Conservation (phyloP, 1,140 invertebrate species). For the Bombus confusus region DNA sequence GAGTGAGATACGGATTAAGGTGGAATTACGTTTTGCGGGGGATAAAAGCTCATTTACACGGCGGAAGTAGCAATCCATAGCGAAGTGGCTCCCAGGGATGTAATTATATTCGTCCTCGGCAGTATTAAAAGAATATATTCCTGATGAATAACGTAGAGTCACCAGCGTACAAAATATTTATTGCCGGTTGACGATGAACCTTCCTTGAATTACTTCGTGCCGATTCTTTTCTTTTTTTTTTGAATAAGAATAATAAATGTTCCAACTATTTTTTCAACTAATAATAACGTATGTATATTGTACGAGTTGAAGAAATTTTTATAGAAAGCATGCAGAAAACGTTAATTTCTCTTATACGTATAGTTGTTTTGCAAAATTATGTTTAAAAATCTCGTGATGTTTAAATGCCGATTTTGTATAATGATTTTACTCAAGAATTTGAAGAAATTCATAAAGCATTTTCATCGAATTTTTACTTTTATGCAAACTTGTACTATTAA, state of each 20-base stretch:
- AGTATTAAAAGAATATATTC: conserved; percentile 27
- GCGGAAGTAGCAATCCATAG: conserved; percentile 12
- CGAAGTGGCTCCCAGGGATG: conserved; percentile 9
- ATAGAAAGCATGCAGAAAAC: background rate
- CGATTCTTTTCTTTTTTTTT: background rate
- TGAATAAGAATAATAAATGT: too few species aligned
- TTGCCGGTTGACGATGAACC: background rate
- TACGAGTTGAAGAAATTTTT: background rate
- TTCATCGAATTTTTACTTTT: background rate
- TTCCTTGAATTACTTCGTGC: background rate
- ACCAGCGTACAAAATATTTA: background rate
- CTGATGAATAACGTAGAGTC: background rate
- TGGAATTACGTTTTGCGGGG: conserved; percentile 1
- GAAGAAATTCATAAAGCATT: conserved; percentile 13
- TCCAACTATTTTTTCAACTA: too few species aligned
- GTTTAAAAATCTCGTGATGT: background rate
- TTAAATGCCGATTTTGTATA: background rate
- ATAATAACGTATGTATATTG: background rate
- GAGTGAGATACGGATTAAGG: conserved; percentile 3
- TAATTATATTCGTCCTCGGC: conserved; percentile 8
- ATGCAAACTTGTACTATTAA: background rate
- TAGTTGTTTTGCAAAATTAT: background rate
- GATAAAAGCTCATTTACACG: conserved; percentile 22
- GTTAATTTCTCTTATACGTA: background rate
- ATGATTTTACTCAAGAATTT: conserved; percentile 5